Evolutionary conservation across 2,888 invertebrate species (phyloP).

Genomic region (Aphodius granarius): DNA sequence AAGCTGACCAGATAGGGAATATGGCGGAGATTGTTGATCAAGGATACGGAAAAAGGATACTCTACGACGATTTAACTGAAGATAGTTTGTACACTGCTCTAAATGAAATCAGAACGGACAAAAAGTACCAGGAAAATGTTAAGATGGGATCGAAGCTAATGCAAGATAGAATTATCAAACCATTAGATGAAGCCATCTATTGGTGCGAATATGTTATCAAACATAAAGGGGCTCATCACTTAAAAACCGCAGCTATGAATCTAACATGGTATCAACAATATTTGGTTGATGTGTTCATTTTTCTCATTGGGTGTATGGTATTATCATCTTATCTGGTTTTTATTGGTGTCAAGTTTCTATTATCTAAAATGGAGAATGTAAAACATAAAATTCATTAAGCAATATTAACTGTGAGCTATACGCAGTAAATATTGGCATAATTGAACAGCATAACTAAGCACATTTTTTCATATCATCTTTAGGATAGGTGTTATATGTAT

Average conservation of each 20-base stretch:
- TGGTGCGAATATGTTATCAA: constrained; percentile 37
- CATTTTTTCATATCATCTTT: too few relatives aligned
- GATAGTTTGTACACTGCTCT: not conserved
- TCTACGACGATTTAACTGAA: constrained; percentile 3
- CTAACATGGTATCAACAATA: constrained; percentile 34
- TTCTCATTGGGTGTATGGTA: constrained; percentile 16
- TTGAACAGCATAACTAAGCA: too few relatives aligned
- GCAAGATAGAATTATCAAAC: constrained; percentile 30
- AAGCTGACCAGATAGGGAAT: constrained; percentile 66
- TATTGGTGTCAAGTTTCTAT: not conserved
- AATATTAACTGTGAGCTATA: too few relatives aligned
- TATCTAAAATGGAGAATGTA: not conserved
- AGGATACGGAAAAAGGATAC: constrained; percentile 41
- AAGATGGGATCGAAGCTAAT: constrained; percentile 28
- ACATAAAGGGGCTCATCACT: constrained; percentile 36
- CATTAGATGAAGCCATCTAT: constrained; percentile 34
- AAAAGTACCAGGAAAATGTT: constrained; percentile 24
- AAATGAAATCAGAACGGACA: constrained; percentile 6
- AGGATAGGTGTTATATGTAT: too few relatives aligned
- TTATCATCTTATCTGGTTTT: not conserved
- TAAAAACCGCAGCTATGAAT: constrained; percentile 32
- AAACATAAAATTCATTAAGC: not conserved
- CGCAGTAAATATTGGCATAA: too few relatives aligned
- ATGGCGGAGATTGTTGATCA: constrained; percentile 59
- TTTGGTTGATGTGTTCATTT: constrained; percentile 31